A percentile compares a stretch with the other conserved stretches of the same genome.
These are phyloP conservation scores for Chrysopa pallens DNA, from an alignment of 1,140 invertebrate species.

Conservation along the genomic window DNA sequence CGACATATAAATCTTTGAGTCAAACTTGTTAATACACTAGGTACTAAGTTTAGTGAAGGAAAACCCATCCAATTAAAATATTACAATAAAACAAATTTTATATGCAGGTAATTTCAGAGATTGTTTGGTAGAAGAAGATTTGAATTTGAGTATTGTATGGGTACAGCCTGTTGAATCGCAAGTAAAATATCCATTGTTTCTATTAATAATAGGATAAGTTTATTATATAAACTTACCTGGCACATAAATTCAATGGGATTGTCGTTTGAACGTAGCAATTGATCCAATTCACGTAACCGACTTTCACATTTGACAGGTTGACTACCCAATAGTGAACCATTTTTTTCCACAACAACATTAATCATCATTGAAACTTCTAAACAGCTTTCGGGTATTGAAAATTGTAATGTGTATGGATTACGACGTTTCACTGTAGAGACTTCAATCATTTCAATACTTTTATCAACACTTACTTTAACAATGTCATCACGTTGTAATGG, in stretches of 20 bases:
- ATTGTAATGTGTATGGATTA: constrained; percentile 66
- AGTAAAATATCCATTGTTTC: not conserved
- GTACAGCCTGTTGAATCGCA: too few relatives aligned
- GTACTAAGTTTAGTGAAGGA: too few relatives aligned
- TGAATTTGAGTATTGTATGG: too few relatives aligned
- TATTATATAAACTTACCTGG: constrained; percentile 32
- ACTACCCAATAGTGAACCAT: constrained; percentile 54
- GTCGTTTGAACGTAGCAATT: constrained; percentile 53
- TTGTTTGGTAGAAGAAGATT: too few relatives aligned
- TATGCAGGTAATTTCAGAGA: too few relatives aligned
- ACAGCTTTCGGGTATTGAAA: constrained; percentile 56
- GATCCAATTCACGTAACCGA: constrained; percentile 59
- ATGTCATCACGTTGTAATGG: constrained; percentile 53
- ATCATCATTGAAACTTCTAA: constrained; percentile 67
- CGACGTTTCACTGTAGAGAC: constrained; percentile 52
- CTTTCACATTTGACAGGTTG: constrained; percentile 73
- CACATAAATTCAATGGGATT: constrained; percentile 76
- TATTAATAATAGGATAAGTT: not conserved
- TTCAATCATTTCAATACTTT: constrained; percentile 57
- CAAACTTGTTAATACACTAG: too few relatives aligned
- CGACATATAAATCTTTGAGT: too few relatives aligned
- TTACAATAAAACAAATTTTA: too few relatives aligned
- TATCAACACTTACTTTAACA: constrained; percentile 54
- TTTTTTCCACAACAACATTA: constrained; percentile 58
- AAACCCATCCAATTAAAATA: too few relatives aligned